Evolutionary conservation across 1,140 invertebrate genomes (phyloP).

Genomic region (Ceratina japonica): DNA sequence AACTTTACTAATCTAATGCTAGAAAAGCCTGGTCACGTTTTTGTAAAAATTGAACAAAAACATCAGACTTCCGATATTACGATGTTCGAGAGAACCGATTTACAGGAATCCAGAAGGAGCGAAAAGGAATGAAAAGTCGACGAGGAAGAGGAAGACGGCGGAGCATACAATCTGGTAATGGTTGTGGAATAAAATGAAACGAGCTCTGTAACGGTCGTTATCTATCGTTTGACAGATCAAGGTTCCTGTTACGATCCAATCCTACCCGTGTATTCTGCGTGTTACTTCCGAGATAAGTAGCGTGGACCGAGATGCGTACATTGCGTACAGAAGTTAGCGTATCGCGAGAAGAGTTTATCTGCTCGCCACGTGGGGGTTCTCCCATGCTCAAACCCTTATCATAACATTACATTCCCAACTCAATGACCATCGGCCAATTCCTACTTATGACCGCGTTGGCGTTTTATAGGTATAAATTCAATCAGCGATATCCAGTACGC

Average conservation of each 20-base stretch:
- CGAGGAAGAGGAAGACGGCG: constrained; percentile 17
- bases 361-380: constrained; percentile 50
- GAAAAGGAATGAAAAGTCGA: constrained; percentile 46
- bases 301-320: constrained; percentile 37
- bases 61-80: too few species aligned
- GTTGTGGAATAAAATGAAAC: constrained; percentile 21
- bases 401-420: constrained; percentile 67
- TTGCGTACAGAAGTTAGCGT: constrained; percentile 32
- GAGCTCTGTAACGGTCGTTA: constrained; percentile 45
- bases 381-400: constrained; percentile 57
- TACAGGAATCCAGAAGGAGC: neutral
- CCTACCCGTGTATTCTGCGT: constrained; percentile 42
- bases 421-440: constrained; percentile 49
- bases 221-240: constrained; percentile 49
- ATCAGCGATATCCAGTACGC: too few species aligned
- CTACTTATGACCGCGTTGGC: neutral
- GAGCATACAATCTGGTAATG: neutral
- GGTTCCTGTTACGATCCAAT: constrained; percentile 49
- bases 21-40: too few species aligned
- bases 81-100: neutral
- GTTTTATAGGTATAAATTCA: neutral
- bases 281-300: constrained; percentile 25
- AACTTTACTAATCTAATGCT: too few species aligned
- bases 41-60: too few species aligned
- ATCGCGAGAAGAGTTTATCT: constrained; percentile 41